Evolutionary conservation across 2,888 invertebrate genomes (phyloP), one percentile per base, ranked within the genome.

Genomic region (Tipula vernalis): DNA sequence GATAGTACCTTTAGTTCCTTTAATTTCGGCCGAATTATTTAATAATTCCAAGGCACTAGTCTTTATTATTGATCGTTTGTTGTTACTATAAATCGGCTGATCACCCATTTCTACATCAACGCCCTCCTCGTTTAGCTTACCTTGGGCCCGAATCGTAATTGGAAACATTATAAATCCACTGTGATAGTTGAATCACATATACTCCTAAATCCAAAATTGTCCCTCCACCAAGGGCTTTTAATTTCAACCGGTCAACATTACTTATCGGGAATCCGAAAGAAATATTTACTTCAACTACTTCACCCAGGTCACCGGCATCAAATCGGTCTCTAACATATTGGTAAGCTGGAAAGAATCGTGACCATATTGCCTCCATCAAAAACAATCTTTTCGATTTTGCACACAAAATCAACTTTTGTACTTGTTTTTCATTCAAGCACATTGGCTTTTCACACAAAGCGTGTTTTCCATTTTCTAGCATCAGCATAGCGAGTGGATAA

Each of bases 361-460:
- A 96, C 98, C 98, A 98, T n/a, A 97, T 93, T 0, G 95, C 98
- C 93, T 97, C 97, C 96, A 97, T 96, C 0, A 97, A 90, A 89
- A 97, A 97, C 0, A 95, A 90, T 5, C 95, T 95, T 89, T 95
- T 95, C 41, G 93, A 90, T 89, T 93, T 94, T 0, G 98, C 97
- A 0, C 94, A 90, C 18, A 93, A 92, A 12, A 97, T 91, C 83
- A 98, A 91, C 88, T 95, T 94, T 88, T 93, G 92, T 0, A 95
- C 93, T 91, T 98, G 95, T 89, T 95, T 95, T 85, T 93, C 92
- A 90, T 97, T 97, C 91, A 98, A 91, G 86, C 96, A 95, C 87
- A 98, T 91, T 0, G 98, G 97, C 91, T 98, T 98, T 91, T 98
- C 98, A 90, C 98, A 97, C 1, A 98, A 92, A 0, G 98, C 95